Conservation (phyloP, 2,113 vertebrate genomes). For the Mormyrus lacerda region DNA sequence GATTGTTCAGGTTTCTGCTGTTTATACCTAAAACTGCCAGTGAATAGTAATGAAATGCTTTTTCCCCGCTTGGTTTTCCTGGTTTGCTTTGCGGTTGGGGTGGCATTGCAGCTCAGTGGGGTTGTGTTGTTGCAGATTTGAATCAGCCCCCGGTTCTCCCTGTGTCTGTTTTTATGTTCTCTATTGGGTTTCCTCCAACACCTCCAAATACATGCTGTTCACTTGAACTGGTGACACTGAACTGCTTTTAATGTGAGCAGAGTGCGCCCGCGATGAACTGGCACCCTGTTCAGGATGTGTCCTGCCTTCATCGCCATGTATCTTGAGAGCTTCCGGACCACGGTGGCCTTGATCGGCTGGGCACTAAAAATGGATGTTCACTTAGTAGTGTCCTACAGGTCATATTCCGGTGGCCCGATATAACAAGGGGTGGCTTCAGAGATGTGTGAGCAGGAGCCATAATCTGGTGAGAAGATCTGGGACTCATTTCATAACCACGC, state of each 20-base stretch:
- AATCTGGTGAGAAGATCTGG: not conserved
- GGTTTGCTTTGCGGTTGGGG: not conserved
- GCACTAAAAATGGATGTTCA: not conserved
- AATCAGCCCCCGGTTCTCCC: not conserved
- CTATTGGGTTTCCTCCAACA: slow-evolving; percentile 2
- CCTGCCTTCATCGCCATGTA: not conserved
- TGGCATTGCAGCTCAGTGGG: not conserved
- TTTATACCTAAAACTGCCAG: not conserved
- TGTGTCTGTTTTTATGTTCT: not conserved
- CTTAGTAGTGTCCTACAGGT: not conserved
- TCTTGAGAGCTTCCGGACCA: not conserved
- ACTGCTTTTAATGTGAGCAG: not conserved
- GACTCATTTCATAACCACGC: not conserved
- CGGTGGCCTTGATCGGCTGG: not conserved
- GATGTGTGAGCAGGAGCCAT: not conserved
- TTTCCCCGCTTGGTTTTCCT: not conserved
- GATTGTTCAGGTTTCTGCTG: not conserved
- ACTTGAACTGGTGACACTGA: not conserved
- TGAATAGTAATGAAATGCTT: not conserved
- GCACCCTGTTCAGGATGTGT: not conserved
- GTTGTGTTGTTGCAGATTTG: not conserved
- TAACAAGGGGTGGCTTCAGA: not conserved
- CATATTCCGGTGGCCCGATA: not conserved
- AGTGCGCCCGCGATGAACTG: not conserved
- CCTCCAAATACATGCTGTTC: slow-evolving; percentile 2